Conservation (phyloP, 1,140 invertebrate genomes). For the Camponotus vicinus region DNA sequence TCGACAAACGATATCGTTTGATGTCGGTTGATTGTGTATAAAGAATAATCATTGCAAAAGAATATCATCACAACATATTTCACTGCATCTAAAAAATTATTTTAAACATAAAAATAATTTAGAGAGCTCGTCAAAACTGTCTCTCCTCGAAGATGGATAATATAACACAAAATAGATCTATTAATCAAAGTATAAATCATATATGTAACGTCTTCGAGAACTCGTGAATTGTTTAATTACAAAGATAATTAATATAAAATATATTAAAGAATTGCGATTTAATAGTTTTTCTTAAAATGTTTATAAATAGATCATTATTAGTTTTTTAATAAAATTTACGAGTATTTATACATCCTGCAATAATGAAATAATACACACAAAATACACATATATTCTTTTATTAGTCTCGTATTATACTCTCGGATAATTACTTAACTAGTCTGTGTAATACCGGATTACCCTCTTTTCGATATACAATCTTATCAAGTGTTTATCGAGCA, state of each 20-base stretch:
- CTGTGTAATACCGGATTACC: neutral
- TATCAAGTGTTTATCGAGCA: conserved; percentile 18
- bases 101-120: neutral
- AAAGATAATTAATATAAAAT: neutral
- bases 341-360: too few relatives aligned
- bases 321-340: neutral
- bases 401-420: neutral
- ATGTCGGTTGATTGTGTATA: neutral
- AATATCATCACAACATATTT: neutral
- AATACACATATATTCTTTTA: neutral
- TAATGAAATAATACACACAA: neutral
- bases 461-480: conserved; percentile 20
- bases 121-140: neutral
- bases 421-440: neutral
- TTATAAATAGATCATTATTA: neutral
- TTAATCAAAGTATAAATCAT: neutral
- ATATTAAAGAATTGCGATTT: neutral
- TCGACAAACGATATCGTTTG: neutral
- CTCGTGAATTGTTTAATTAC: neutral
- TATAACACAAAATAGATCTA: neutral
- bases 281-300: neutral
- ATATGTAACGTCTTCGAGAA: neutral
- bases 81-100: neutral
- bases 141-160: neutral
- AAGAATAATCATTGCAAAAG: neutral